These are phyloP conservation scores for Uria aalge DNA, from an alignment of 2,113 vertebrate species.

Conservation along the genomic window DNA sequence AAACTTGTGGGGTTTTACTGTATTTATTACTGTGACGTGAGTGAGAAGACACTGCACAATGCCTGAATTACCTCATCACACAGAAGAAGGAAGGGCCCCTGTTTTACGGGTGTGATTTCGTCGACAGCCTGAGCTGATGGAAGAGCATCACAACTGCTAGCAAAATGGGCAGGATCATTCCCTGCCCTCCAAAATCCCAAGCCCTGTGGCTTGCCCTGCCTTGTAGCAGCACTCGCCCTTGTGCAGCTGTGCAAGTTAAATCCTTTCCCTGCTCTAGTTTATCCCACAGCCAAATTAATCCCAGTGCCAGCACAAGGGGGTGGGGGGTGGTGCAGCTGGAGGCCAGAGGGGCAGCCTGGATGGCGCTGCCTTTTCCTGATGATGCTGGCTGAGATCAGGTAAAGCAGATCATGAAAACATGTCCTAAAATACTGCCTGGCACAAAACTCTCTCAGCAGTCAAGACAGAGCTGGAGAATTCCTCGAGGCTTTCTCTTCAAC, in stretches of 20 bases:
- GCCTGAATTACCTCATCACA: neutral
- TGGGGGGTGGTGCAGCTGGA: neutral
- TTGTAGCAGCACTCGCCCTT: neutral
- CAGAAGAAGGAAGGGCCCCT: neutral
- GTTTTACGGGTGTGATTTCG: neutral
- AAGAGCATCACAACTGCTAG: neutral
- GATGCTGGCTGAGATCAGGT: neutral
- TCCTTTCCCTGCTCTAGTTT: neutral
- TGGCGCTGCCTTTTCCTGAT: neutral
- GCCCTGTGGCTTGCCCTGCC: neutral
- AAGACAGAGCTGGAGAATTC: neutral
- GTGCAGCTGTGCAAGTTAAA: neutral
- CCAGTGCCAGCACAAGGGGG: neutral
- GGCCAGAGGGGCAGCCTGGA: neutral
- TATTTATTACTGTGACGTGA: neutral
- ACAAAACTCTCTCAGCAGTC: neutral
- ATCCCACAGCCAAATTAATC: neutral
- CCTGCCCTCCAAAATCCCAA: neutral
- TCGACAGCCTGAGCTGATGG: fast-evolving
- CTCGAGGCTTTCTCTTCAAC: neutral
- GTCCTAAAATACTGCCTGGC: neutral
- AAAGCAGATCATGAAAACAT: neutral
- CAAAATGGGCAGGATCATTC: neutral
- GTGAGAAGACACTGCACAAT: neutral
- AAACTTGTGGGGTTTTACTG: neutral